Evolutionary conservation across 2,113 vertebrate genomes (phyloP).

Genomic region (Ramphastos sulfuratus): DNA sequence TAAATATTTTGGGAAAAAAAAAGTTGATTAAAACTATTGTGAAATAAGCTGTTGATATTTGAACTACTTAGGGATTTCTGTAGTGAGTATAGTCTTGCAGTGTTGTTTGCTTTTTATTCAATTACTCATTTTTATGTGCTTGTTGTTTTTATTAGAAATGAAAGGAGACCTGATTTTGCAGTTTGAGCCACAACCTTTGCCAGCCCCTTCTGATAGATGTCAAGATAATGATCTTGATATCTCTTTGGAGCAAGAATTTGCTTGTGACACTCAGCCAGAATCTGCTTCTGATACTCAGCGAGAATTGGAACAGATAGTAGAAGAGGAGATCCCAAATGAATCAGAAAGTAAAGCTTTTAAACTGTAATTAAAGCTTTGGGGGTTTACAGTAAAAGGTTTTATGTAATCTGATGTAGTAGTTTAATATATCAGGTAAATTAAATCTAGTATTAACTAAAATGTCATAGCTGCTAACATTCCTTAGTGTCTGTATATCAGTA

Average conservation of each 20-base stretch:
- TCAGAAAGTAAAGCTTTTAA: slow-evolving; percentile 51
- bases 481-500: background rate
- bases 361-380: background rate
- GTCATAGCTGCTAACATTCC: background rate
- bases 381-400: too few relatives aligned
- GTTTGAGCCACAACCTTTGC: slow-evolving; percentile 89
- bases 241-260: slow-evolving; percentile 79
- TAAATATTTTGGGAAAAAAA: background rate
- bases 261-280: slow-evolving; percentile 37
- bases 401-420: too few relatives aligned
- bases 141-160: slow-evolving; percentile 76
- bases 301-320: background rate
- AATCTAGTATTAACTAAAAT: background rate
- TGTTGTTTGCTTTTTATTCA: slow-evolving; percentile 15
- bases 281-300: background rate
- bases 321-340: background rate
- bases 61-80: background rate
- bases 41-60: background rate
- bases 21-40: background rate
- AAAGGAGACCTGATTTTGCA: slow-evolving; percentile 85
- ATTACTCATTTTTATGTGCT: background rate
- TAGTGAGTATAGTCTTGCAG: background rate
- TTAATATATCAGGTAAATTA: background rate
- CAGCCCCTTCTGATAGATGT: slow-evolving; percentile 68
- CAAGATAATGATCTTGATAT: slow-evolving; percentile 88